These are phyloP conservation scores for Leptoteleia sp. DNA, from an alignment of 1,140 invertebrate genomes.

Conservation along the genomic window DNA sequence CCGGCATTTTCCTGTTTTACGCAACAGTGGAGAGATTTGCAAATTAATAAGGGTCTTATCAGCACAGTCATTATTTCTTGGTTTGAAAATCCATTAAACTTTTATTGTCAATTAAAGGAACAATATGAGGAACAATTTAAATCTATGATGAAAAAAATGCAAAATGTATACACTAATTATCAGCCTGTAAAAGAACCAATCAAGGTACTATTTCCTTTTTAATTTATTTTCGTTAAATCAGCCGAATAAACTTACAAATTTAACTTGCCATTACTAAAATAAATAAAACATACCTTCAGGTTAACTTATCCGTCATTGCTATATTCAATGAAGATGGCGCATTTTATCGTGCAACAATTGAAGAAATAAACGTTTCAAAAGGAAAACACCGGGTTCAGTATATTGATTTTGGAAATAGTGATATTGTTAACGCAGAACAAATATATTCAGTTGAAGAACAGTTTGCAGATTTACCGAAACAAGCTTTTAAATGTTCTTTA, in stretches of 20 bases:
- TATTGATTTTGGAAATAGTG: conserved; percentile 88
- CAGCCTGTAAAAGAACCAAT: conserved; percentile 72
- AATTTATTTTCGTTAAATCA: too few species aligned
- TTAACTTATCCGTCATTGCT: conserved; percentile 85
- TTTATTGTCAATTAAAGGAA: conserved; percentile 85
- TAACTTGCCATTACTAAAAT: too few species aligned
- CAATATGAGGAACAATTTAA: conserved; percentile 81
- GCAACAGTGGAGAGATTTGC: conserved; percentile 71
- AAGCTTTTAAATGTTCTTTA: conserved; percentile 86
- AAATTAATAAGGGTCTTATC: conserved; percentile 68
- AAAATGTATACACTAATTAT: conserved; percentile 83
- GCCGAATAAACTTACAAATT: too few species aligned
- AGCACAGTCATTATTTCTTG: conserved; percentile 82
- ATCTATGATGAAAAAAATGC: conserved; percentile 86
- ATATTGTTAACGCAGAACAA: conserved; percentile 82
- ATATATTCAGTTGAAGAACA: conserved; percentile 86
- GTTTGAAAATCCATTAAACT: conserved; percentile 85
- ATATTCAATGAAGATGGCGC: conserved; percentile 85
- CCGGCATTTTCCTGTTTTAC: neutral
- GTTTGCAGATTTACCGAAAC: conserved; percentile 85
- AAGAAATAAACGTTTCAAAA: conserved; percentile 81
- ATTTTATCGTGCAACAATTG: conserved; percentile 85
- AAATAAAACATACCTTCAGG: conserved; percentile 68
- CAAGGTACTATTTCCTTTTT: too few species aligned
- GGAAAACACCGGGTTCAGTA: conserved; percentile 85